Conservation (phyloP, 2,888 invertebrate genomes). For the Sclerodermus sp. region DNA sequence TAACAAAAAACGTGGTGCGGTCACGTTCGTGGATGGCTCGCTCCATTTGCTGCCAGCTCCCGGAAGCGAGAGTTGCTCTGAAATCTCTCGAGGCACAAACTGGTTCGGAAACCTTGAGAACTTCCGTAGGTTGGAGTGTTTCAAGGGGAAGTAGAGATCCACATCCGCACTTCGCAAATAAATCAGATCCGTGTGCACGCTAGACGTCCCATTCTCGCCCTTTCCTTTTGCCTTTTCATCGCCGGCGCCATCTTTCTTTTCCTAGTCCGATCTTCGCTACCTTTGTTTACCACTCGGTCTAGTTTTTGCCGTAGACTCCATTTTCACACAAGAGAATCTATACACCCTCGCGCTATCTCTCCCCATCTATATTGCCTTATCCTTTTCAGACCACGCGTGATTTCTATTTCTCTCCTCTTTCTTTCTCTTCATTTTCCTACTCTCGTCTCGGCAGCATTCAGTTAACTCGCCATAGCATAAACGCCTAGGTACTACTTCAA, state of each 20-base stretch:
- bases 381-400: not conserved
- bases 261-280: not conserved
- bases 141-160: slow-evolving; percentile 12
- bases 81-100: not conserved
- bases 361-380: not conserved
- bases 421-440: too few species aligned
- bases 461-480: too few species aligned
- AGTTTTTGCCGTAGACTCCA: too few species aligned
- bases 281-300: not conserved
- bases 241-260: not conserved
- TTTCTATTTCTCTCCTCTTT: not conserved
- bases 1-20: not conserved
- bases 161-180: slow-evolving; percentile 21
- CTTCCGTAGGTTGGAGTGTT: not conserved
- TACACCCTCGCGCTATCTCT: too few species aligned
- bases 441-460: too few species aligned
- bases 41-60: slow-evolving; percentile 17
- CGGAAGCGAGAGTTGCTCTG: not conserved
- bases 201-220: slow-evolving; percentile 5
- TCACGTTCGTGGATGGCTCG: slow-evolving; percentile 3
- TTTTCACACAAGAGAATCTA: too few species aligned
- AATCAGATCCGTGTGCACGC: slow-evolving; percentile 25
- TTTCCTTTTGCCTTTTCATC: not conserved
- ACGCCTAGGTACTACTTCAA: too few species aligned
- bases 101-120: not conserved